These are phyloP conservation scores for Dascyllus trimaculatus DNA, from an alignment of 2,113 vertebrate species.

Conservation along the genomic window DNA sequence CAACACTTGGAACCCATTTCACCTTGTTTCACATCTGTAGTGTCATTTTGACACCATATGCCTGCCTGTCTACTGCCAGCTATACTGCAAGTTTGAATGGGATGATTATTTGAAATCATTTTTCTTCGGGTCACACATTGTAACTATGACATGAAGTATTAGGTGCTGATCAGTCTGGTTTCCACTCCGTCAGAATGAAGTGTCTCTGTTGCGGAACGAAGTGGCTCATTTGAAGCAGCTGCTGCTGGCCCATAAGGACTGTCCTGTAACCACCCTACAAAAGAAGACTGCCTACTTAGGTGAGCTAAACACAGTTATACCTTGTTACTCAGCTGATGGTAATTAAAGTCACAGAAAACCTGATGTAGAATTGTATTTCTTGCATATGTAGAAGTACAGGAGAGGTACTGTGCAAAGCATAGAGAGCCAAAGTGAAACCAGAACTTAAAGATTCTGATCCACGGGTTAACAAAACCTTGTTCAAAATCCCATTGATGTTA, in stretches of 20 bases:
- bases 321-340: background rate
- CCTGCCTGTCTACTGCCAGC: no score
- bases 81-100: no score
- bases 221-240: conserved; percentile 98
- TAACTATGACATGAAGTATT: background rate
- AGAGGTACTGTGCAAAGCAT: background rate
- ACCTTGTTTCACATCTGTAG: conserved; percentile 17
- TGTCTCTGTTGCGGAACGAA: conserved; percentile 95
- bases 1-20: background rate
- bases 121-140: background rate
- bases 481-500: no score
- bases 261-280: conserved; percentile 96
- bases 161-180: background rate
- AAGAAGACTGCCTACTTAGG: conserved; percentile 91
- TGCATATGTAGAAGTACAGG: background rate
- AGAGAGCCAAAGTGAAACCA: background rate
- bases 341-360: conserved; percentile 9
- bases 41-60: conserved; percentile 11
- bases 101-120: background rate
- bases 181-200: conserved; percentile 84
- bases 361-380: background rate
- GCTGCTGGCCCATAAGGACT: conserved; percentile 98
- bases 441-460: background rate
- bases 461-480: no score
- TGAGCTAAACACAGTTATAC: conserved; percentile 50